Conservation (phyloP, 2,113 vertebrate species). For the Gallinago paraguaiae region DNA sequence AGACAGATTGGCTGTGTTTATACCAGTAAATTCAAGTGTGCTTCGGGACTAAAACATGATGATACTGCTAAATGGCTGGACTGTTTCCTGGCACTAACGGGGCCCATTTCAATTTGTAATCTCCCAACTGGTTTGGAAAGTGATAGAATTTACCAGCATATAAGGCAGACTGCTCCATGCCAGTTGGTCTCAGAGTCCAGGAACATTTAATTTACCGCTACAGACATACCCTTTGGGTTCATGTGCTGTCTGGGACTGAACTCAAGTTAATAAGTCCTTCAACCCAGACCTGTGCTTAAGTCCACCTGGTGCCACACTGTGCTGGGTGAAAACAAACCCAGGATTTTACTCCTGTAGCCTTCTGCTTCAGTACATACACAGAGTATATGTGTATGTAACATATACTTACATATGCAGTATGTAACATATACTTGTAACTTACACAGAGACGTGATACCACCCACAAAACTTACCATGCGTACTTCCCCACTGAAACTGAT, state of each 20-base stretch:
- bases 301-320: not conserved
- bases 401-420: no score
- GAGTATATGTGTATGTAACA: no score
- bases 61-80: not conserved
- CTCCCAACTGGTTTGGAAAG: not conserved
- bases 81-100: not conserved
- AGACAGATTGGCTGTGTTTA: not conserved
- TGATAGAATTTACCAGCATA: not conserved
- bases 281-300: not conserved
- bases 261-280: conserved; percentile 4
- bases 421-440: not conserved
- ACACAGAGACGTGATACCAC: not conserved
- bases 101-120: not conserved
- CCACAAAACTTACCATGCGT: not conserved
- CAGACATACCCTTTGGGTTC: not conserved
- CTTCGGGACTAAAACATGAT: not conserved
- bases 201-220: conserved; percentile 8
- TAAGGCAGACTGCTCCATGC: not conserved
- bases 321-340: not conserved
- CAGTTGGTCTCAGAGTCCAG: not conserved
- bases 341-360: not conserved
- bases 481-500: not conserved
- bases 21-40: not conserved
- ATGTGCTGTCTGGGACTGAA: not conserved
- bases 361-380: not conserved